phyloP scores from a whole-genome alignment of 2,797 vertebrate species.

The Graptemys geographica region DNA sequence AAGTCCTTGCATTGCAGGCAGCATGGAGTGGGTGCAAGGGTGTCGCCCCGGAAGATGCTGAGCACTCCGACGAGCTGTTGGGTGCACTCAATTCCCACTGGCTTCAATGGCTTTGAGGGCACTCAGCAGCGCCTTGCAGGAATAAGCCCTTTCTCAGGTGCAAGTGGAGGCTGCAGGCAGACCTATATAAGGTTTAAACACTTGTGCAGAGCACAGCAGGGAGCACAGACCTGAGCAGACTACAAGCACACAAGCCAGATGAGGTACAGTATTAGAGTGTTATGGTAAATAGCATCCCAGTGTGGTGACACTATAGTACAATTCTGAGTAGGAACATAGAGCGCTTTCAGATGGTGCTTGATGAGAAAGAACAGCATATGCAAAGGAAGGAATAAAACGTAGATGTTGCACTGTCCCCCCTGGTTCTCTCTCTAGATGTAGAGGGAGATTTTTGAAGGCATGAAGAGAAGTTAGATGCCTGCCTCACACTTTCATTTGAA shows the following conservation, averaged over 20 bases:
- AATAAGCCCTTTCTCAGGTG: background rate
- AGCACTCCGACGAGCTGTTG: background rate
- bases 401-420: background rate
- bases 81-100: fast-evolving
- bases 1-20: background rate
- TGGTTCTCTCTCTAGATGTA: background rate
- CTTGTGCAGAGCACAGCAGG: background rate
- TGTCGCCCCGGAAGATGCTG: background rate
- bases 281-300: background rate
- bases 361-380: background rate
- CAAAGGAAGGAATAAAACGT: background rate
- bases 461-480: background rate
- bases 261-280: background rate
- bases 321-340: background rate
- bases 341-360: background rate
- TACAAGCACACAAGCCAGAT: background rate
- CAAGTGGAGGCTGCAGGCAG: background rate
- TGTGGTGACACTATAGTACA: background rate
- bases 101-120: background rate
- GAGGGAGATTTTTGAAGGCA: background rate
- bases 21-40: background rate
- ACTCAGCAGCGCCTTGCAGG: background rate
- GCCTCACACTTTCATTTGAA: background rate
- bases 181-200: background rate
- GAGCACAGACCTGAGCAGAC: background rate